phyloP scores from a whole-genome alignment of 1,140 invertebrate genomes.

The Pseudomyrmex sp. region DNA sequence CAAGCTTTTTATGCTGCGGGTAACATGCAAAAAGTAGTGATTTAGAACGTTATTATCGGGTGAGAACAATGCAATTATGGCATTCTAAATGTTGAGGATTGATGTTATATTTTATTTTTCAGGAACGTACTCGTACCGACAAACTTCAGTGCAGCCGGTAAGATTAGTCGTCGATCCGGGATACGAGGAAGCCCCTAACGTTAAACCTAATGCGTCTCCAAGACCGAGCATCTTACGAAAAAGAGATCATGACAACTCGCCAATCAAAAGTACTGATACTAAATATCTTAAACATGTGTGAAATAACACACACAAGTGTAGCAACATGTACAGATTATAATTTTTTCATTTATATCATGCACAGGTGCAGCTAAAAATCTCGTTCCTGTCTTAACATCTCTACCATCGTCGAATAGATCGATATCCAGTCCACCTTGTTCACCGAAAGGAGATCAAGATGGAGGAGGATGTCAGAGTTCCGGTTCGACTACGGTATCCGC shows the following conservation, averaged over 20 bases:
- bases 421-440: slow-evolving; percentile 84
- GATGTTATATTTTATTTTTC: slow-evolving; percentile 9
- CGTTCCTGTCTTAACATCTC: slow-evolving; percentile 86
- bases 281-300: background rate
- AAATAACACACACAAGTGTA: background rate
- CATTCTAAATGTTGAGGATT: background rate
- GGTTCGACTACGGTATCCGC: slow-evolving; percentile 93
- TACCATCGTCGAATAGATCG: slow-evolving; percentile 85
- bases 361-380: slow-evolving; percentile 86
- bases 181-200: slow-evolving; percentile 81
- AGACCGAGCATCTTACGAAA: slow-evolving; percentile 89
- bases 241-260: slow-evolving; percentile 87
- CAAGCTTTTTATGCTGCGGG: no score
- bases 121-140: slow-evolving; percentile 82
- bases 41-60: no score
- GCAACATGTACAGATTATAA: slow-evolving; percentile 5
- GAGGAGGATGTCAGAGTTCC: slow-evolving; percentile 85
- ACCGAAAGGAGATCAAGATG: slow-evolving; percentile 83
- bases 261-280: slow-evolving; percentile 83
- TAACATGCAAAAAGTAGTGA: no score
- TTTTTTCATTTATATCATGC: slow-evolving; percentile 31
- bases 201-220: slow-evolving; percentile 88
- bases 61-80: background rate
- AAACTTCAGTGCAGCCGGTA: slow-evolving; percentile 79
- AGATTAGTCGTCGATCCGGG: slow-evolving; percentile 82